Evolutionary conservation across 2,113 vertebrate genomes (phyloP), one percentile per base, ranked within the genome.

Genomic region (Pomatorhinus ruficollis): DNA sequence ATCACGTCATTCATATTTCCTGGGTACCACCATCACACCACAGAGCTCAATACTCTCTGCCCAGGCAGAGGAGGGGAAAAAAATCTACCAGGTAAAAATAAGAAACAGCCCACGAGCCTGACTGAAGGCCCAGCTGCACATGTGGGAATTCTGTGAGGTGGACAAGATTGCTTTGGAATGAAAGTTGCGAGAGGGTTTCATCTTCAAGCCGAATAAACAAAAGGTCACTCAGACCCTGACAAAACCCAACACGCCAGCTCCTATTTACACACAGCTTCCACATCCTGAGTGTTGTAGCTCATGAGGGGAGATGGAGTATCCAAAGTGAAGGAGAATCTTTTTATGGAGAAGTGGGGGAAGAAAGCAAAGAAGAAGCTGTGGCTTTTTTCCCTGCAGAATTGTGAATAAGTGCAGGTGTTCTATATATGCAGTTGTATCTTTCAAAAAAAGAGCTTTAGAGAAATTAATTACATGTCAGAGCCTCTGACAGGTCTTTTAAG

Each of bases 381-480:
- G 65, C 65, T 95, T 95, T 94, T 91, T 50, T 50, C 92, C 74
- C 93, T 37, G 68, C 83, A 31, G 92, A 93, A 91, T 71, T 95
- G 88, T 97, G 96, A 97, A 96, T 96, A 96, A 94, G 93, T 64
- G 61, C 95, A 94, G 96, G 90, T 95, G 92, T 72, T 94, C 89
- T 92, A 63, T 61, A 92, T 75, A 79, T 49, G 83, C 68, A 27
- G 90, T 94, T 93, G 50, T 81, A 83, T 49, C 96, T 95, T 70
- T 94, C 87, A 91, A n/a, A 87, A 93, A 95, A 94, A 86, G 93
- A 96, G 94, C 96, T 96, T 94, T 81, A 92, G 90, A 95, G 96
- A 97, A 97, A 97, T 97, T 96, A 97, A 97, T 96, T 95, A 90
- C 93, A 90, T 96, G 96, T 97, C 96, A 97, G 93, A 94, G 93